Base-by-base conservation (phyloP, 2,888 invertebrate species). In the Lasioglossum vierecki region DNA sequence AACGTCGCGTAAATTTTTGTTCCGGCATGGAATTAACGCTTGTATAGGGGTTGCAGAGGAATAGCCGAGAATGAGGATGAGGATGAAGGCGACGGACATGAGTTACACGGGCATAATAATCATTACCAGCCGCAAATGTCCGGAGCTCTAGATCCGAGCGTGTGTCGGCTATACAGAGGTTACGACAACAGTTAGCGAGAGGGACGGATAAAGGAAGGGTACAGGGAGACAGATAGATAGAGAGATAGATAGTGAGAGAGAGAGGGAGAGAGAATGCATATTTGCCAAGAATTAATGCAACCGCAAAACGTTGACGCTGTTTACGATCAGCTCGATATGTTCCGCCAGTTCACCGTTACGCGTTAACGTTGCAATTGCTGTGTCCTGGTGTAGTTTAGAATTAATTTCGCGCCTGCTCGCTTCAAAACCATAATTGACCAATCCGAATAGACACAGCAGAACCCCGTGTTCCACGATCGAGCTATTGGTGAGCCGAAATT, bases 241-340 rank as follows among this genome's bases (percentile, higher is more conserved):
- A 8, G 0, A 66, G 35, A 30, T 30, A 30, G 30, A 30, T 30
- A 18, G 35, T 3, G 35, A 35, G 39, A 9, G 57, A 70, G 70
- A 78, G 66, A 41, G 68, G 63, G 49, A 30, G 22, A 60, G 77
- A 53, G 71, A 41, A 39, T 83, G 85, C 90, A 89, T 89, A 89
- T 92, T 91, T 89, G 85, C 83, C 87, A 88, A 87, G 88, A 89
- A 92, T 91, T 91, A 92, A 92, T 85, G 89, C 85, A 90, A 91
- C 92, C 92, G 76, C 92, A 88, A 87, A 90, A 90, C 87, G 87
- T 86, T 85, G 85, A 82, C 75, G 82, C 75, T 87, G 89, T 88
- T 91, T 89, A 91, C 86, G 88, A 89, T 91, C 88, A 76, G 84
- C 87, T 76, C 87, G 85, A 88, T 91, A 88, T 80, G 71, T 84